Percentiles rank a stretch among this genome's conserved stretches.
These are phyloP conservation scores for Pogonus chalceus DNA, from an alignment of 1,140 invertebrate species.

Conservation along the genomic window DNA sequence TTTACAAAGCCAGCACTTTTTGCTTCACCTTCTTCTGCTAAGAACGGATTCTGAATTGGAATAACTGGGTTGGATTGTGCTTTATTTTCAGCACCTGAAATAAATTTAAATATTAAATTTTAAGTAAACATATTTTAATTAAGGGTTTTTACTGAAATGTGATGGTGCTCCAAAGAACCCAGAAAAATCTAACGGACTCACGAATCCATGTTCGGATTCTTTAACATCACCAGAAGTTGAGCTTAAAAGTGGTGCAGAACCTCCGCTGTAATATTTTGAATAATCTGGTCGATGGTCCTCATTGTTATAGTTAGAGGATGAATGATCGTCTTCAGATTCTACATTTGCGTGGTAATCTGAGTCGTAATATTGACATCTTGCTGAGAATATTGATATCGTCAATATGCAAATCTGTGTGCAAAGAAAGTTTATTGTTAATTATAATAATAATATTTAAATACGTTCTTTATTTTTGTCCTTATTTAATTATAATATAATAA, in stretches of 20 bases:
- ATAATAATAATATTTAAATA: no score
- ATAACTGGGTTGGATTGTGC: not conserved
- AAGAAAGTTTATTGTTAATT: no score
- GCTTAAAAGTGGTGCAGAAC: not conserved
- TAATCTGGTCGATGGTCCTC: constrained; percentile 5
- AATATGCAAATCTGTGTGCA: not conserved
- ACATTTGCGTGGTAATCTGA: constrained; percentile 10
- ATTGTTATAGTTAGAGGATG: not conserved
- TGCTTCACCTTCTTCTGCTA: not conserved
- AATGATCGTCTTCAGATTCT: constrained; percentile 2
- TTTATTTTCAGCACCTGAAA: not conserved
- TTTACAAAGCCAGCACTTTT: not conserved
- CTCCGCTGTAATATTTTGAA: constrained; percentile 11
- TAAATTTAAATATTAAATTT: not conserved
- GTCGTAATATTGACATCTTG: constrained; percentile 6
- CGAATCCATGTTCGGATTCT: constrained; percentile 7
- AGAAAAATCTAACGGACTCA: constrained; percentile 5
- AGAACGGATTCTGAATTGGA: not conserved
- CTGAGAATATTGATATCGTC: not conserved
- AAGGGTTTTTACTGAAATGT: constrained; percentile 6
- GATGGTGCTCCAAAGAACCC: constrained; percentile 6
- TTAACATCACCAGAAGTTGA: not conserved
- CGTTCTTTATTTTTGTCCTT: no score
- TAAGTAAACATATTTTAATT: not conserved
- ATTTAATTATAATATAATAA: no score